Evolutionary conservation across 2,113 vertebrate species (phyloP).

Genomic region (Campylorhamphus procurvoides): DNA sequence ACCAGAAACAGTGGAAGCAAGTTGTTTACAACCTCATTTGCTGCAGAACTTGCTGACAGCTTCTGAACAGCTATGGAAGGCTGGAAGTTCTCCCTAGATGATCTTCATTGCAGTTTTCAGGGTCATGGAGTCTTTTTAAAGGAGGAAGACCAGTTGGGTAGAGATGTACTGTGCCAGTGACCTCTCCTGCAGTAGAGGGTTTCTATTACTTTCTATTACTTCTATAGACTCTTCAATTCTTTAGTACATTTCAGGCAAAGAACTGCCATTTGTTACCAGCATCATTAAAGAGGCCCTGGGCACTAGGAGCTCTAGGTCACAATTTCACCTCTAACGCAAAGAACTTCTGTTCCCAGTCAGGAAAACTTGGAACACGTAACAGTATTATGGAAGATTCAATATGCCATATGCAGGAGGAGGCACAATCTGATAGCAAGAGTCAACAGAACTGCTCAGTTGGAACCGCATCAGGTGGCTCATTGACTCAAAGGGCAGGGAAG

Average conservation of each 20-base stretch:
- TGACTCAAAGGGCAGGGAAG: not conserved
- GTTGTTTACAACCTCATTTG: not conserved
- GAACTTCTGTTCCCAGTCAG: not conserved
- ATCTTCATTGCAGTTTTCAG: not conserved
- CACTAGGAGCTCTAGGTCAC: not conserved
- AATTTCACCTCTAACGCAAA: not conserved
- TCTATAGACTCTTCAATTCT: not conserved
- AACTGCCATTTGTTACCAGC: not conserved
- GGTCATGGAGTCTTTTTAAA: not conserved
- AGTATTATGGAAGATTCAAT: not conserved
- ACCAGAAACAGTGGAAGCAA: not conserved
- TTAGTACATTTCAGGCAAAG: not conserved
- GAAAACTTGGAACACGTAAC: not conserved
- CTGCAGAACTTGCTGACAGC: not conserved
- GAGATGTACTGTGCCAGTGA: not conserved
- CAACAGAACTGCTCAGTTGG: not conserved
- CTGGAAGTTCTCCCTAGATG: not conserved
- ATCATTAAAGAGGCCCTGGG: not conserved
- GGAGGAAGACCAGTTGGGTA: not conserved
- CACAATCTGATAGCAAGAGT: not conserved
- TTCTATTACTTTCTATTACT: not conserved
- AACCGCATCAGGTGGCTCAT: not conserved
- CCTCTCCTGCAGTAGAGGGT: not conserved
- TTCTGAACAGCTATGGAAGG: constrained; percentile 1
- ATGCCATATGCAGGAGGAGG: not conserved